Base-by-base conservation (phyloP, 1,140 invertebrate genomes). In the Papilio polyxenes region DNA sequence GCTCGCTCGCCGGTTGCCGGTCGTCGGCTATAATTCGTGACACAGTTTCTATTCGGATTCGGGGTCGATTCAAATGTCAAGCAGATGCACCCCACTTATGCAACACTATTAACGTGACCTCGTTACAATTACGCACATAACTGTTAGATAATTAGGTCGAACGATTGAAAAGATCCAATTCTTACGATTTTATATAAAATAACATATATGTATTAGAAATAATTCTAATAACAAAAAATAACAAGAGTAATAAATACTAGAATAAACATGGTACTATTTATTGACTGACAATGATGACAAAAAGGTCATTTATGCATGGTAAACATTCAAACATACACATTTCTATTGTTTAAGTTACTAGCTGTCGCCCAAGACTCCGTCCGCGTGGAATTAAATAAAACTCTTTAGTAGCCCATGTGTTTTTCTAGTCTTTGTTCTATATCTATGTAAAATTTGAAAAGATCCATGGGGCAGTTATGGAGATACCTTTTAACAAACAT, bases 51-150 rank as follows among this genome's bases (percentile, higher is more conserved):
- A 94, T 94, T 94, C 92, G 89, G 89, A 94, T 94, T 94, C 92
- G 91, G 92, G 92, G 93, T 93, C 93, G 90, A 94, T 93, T 93
- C 90, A 94, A 94, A 94, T 94, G 93, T 94, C 93, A 94, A 94
- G 89, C 92, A 94, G 93, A 94, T 94, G 92, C 91, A 94, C 89
- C 87, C 87, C 86, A 92, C 91, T 94, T 94, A 93, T 94, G 93
- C 92, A 94, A 93, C 85, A 84, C 89, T 90, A 88, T 87, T 89
- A 89, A 89, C 87, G 86, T 89, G 89, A 87, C 89, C 89, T 88
- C 87, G 89, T 87, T 89, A 88, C 85, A 84, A 86, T 85, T 87
- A 87, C 87, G 88, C 89, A 90, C 87, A 85, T 85, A 90, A 86
- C 85, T 85, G 89, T 86, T 88, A 82, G 87, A 88, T 85, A 88